These are phyloP conservation scores for Etia nguti DNA, from an alignment of 2,113 vertebrate species.

Conservation along the genomic window DNA sequence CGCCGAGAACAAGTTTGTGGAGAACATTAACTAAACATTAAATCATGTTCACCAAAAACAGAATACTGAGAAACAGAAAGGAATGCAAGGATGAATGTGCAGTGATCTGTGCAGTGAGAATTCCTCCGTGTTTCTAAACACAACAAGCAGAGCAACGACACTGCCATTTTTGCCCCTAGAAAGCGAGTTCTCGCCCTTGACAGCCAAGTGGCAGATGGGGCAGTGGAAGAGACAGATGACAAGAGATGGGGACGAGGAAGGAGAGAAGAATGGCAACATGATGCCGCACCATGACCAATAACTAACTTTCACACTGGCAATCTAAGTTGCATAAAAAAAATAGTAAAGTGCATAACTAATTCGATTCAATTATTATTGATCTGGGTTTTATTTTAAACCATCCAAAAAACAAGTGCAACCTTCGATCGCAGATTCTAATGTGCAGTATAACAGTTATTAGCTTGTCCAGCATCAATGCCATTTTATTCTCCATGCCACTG, in stretches of 20 bases:
- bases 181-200: neutral
- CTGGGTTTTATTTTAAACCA: neutral
- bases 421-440: neutral
- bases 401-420: neutral
- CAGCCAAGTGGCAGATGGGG: conserved; percentile 30
- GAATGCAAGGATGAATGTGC: neutral
- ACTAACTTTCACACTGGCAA: neutral
- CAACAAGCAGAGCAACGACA: neutral
- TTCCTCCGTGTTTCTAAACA: neutral
- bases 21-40: neutral
- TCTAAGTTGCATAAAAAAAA: neutral
- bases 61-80: neutral
- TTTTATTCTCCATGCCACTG: neutral
- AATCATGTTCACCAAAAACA: neutral
- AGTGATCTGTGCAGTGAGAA: neutral
- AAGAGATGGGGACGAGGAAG: neutral
- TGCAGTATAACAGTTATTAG: neutral
- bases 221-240: conserved; percentile 2
- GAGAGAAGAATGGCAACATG: neutral
- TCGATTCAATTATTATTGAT: neutral
- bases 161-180: neutral
- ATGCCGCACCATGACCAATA: neutral
- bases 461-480: neutral
- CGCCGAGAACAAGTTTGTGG: neutral
- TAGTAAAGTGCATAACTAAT: neutral